Percentiles rank a stretch among this genome's conserved stretches.
These are phyloP conservation scores for Eupeodes latifasciatus DNA, from an alignment of 2,888 invertebrate species.

Conservation along the genomic window DNA sequence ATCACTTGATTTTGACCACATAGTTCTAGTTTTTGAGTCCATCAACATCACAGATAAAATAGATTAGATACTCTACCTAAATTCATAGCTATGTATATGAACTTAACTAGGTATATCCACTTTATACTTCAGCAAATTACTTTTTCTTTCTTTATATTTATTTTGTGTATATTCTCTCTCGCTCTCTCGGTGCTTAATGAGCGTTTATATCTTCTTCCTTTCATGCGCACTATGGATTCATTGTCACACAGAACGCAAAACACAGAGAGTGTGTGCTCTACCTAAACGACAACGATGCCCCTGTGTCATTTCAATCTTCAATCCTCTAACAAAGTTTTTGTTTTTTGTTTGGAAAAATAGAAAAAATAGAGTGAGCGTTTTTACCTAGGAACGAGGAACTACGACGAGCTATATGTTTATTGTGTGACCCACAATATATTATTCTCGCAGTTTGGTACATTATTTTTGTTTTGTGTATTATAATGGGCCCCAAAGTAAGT, in stretches of 20 bases:
- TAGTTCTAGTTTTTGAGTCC: constrained; percentile 45
- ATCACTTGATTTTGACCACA: constrained; percentile 66
- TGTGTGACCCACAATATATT: constrained; percentile 67
- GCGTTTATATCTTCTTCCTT: constrained; percentile 67
- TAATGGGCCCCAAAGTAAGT: constrained; percentile 34
- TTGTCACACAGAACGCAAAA: constrained; percentile 21
- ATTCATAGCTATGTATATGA: too few species aligned
- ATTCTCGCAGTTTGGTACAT: constrained; percentile 13
- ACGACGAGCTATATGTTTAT: constrained; percentile 33
- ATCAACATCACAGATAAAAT: constrained; percentile 23
- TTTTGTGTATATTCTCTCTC: not conserved
- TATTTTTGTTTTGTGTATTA: constrained; percentile 25
- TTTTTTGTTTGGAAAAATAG: constrained; percentile 16
- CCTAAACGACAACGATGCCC: not conserved
- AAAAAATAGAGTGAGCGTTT: not conserved
- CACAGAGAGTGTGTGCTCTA: not conserved
- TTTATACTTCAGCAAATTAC: constrained; percentile 1
- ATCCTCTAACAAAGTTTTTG: constrained; percentile 15
- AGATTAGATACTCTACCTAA: not conserved
- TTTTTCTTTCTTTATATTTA: constrained; percentile 3
- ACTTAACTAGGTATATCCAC: not conserved
- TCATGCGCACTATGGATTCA: constrained; percentile 69
- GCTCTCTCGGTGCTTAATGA: constrained; percentile 22
- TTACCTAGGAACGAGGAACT: not conserved
- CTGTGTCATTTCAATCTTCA: constrained; percentile 39